phyloP scores from a whole-genome alignment of 2,888 invertebrate genomes.

The Diachrysia chrysitis region DNA sequence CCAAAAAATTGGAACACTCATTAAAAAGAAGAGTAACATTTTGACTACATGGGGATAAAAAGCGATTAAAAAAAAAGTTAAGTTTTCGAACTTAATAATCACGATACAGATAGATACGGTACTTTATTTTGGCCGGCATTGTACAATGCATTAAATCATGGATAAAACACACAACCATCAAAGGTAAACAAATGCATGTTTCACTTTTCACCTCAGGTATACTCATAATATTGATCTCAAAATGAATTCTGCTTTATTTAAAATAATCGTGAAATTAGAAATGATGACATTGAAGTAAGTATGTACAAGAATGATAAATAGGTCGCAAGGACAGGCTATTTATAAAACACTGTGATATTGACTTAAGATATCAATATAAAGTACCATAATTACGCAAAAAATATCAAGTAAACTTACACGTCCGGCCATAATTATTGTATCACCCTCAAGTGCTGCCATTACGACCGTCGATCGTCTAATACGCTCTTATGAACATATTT shows the following conservation, averaged over 20 bases:
- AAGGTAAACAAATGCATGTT: too few species aligned
- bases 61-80: too few species aligned
- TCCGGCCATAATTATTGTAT: slow-evolving; percentile 50
- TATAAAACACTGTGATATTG: neutral
- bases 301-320: neutral
- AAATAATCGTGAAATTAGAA: neutral
- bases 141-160: too few species aligned
- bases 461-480: slow-evolving; percentile 48
- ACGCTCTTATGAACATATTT: slow-evolving; percentile 50
- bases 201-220: too few species aligned
- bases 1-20: slow-evolving; percentile 28
- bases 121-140: too few species aligned
- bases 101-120: too few species aligned
- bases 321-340: neutral
- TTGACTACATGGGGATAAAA: too few species aligned
- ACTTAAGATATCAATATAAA: neutral
- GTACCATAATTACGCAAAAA: slow-evolving; percentile 32
- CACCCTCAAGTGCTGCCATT: slow-evolving; percentile 42
- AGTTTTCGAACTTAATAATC: too few species aligned
- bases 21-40: too few species aligned
- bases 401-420: slow-evolving; percentile 25
- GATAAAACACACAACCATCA: too few species aligned
- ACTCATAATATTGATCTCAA: too few species aligned
- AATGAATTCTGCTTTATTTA: neutral
- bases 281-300: neutral